Evolutionary conservation across 2,797 vertebrate species (phyloP), one percentile per base, ranked within the genome.

Genomic region (Gymnothorax javanicus): DNA sequence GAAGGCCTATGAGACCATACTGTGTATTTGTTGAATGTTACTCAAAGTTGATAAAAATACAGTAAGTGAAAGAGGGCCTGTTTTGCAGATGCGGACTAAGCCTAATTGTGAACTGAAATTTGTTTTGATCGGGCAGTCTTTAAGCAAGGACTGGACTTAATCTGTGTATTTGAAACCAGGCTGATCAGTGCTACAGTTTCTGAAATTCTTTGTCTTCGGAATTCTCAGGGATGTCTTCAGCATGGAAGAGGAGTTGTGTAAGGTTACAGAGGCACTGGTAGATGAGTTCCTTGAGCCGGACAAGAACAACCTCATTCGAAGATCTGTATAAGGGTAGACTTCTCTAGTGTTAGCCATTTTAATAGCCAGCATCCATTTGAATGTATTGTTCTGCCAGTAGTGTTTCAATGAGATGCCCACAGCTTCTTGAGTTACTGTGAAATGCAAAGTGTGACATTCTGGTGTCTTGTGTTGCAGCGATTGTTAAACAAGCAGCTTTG

Each of bases 271-370:
- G 0, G 94, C 95, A 84, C 89, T 99, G 85, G 93, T 99, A 67
- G 96, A 96, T 50, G 92, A 98, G 89, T 99, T 97, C 90, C 96
- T 99, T 12, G 95, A 99, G 82, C 98, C 98, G 0, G 96, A 95
- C 83, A 97, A 95, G 94, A 99, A 99, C 43, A 93, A 96, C 88
- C 95, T 99, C 89, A 94, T 93, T 89, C 95, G 96, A 91, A 97
- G 97, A 89, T 93, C 91, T 0, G 54, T 94, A 0, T 99, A 95
- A 87, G 67, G 75, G 50, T 2, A 54, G 75, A 54, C 5, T 20
- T 79, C 43, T 54, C 52, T 20, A 7, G 20, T 7, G 17, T 50
- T 43, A 13, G 9, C 5, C 11, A 33, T 6, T 79, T 79, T 54
- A 23, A 23, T 7, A n/a, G 50, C 75, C 20, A 9, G 6, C 6